Conservation (phyloP, 1,140 invertebrate species). For the Pogonomyrmex barbatus region DNA sequence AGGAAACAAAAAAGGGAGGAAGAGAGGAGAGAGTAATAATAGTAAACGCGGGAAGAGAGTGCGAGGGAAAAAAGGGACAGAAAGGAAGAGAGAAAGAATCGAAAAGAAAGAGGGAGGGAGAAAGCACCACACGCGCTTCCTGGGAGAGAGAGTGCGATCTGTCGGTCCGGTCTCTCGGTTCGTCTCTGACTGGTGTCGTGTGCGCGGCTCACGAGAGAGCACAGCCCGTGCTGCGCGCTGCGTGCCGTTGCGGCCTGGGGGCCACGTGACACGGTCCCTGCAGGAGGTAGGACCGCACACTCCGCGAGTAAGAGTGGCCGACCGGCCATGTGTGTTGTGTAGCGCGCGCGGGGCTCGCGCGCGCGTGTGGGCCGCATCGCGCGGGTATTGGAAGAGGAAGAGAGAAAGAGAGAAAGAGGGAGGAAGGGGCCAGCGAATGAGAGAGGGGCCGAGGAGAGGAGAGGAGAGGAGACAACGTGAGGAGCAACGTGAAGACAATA, state of each 20-base stretch:
- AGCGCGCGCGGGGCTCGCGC: constrained; percentile 72
- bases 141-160: constrained; percentile 69
- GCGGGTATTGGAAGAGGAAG: constrained; percentile 52
- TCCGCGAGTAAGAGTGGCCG: constrained; percentile 58
- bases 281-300: constrained; percentile 77
- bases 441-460: not conserved
- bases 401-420: constrained; percentile 1
- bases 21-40: constrained; percentile 24
- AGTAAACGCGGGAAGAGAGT: constrained; percentile 17
- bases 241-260: constrained; percentile 74
- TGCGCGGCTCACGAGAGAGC: constrained; percentile 74
- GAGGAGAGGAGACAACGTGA: constrained; percentile 38
- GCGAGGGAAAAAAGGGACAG: not conserved
- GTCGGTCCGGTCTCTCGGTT: constrained; percentile 82
- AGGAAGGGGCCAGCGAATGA: not conserved
- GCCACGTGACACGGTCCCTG: constrained; percentile 78
- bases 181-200: constrained; percentile 82
- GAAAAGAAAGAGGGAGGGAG: constrained; percentile 45
- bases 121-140: constrained; percentile 65
- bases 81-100: constrained; percentile 18
- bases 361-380: constrained; percentile 73
- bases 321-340: constrained; percentile 67
- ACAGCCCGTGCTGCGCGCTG: constrained; percentile 75
- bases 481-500: constrained; percentile 48
- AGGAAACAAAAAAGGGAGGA: not conserved